phyloP scores from a whole-genome alignment of 2,797 vertebrate genomes.

The Crocidura indochinensis region DNA sequence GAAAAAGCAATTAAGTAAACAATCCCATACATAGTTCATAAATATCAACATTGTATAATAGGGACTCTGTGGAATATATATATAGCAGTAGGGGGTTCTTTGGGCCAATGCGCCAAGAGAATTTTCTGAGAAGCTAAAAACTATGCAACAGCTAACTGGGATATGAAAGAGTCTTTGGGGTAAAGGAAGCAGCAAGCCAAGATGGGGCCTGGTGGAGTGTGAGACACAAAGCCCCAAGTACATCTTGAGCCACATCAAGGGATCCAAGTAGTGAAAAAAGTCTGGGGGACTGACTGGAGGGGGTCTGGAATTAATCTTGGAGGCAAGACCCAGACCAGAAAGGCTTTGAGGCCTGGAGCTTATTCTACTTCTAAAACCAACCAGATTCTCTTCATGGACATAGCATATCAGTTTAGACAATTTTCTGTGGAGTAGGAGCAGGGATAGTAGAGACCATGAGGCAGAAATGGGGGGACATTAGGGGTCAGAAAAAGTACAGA shows the following conservation, averaged over 20 bases:
- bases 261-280: neutral
- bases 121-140: neutral
- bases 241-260: neutral
- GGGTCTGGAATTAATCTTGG: neutral
- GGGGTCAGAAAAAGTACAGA: neutral
- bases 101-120: neutral
- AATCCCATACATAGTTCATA: neutral
- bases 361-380: neutral
- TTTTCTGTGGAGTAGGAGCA: neutral
- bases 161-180: no score
- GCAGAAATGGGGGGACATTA: neutral
- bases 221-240: no score
- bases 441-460: no score
- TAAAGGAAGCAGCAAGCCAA: neutral
- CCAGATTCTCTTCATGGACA: neutral
- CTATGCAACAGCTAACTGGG: neutral
- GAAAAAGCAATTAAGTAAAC: neutral
- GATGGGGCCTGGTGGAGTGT: rapidly evolving
- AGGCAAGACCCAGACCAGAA: neutral
- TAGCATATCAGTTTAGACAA: neutral
- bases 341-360: neutral
- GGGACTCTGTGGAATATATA: no score
- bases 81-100: no score
- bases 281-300: no score
- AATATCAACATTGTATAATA: no score